Percentiles rank a stretch among this genome's conserved stretches.
Evolutionary conservation across 2,113 vertebrate genomes (phyloP).

Genomic region (Poicephalus meyeri): DNA sequence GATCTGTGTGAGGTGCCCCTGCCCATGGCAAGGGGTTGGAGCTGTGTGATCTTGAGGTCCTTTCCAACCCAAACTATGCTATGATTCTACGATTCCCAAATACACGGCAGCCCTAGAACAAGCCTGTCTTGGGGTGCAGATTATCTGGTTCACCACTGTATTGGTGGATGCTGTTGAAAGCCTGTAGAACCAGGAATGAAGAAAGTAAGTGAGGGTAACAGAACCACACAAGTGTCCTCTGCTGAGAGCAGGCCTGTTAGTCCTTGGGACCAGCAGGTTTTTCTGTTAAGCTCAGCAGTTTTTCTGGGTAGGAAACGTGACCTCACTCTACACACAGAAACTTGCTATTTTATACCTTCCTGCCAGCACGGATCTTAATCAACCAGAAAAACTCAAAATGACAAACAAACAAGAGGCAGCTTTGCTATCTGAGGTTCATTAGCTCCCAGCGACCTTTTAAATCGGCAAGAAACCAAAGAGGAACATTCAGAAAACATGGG

Average conservation of each 20-base stretch:
- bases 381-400: conserved; percentile 79
- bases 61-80: not conserved
- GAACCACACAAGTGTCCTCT: not conserved
- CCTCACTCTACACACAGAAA: conserved; percentile 28
- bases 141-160: not conserved
- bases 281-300: conserved; percentile 54
- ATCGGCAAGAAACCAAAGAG: conserved; percentile 36
- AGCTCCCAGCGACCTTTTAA: conserved; percentile 71
- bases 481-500: not conserved
- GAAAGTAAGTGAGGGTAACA: not conserved
- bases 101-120: not conserved
- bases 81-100: not conserved
- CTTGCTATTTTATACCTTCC: conserved; percentile 64
- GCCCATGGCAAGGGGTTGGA: not conserved
- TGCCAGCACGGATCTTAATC: conserved; percentile 76
- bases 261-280: not conserved
- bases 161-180: not conserved
- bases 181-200: not conserved
- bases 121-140: not conserved
- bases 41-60: not conserved
- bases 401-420: conserved; percentile 79
- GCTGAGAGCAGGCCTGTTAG: not conserved
- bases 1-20: not conserved
- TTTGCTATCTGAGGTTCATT: conserved; percentile 78
- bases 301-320: conserved; percentile 18